phyloP scores from a whole-genome alignment of 2,888 invertebrate species.

The Drosophila gaucha region DNA sequence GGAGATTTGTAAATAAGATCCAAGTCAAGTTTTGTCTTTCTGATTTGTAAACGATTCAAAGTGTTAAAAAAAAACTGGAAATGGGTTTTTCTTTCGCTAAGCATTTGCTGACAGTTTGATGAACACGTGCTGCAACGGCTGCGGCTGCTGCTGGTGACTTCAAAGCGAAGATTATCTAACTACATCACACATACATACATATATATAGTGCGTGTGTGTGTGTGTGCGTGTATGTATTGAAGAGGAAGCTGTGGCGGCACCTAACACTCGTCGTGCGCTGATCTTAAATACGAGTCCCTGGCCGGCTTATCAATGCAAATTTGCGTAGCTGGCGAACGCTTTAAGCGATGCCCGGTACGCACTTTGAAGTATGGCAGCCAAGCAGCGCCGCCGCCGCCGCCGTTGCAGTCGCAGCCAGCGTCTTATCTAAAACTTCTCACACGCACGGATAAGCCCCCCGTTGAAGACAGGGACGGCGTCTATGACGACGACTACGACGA shows the following conservation, averaged over 20 bases:
- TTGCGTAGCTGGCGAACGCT: conserved; percentile 42
- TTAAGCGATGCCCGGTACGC: conserved; percentile 23
- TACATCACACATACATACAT: conserved; percentile 16
- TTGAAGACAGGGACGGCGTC: conserved; percentile 12
- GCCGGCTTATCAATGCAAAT: conserved; percentile 68
- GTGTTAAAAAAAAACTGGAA: not conserved
- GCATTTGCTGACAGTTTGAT: not conserved
- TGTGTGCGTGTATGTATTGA: conserved; percentile 14
- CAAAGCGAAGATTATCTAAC: conserved; percentile 54
- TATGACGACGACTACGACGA: conserved; percentile 26
- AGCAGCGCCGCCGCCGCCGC: conserved; percentile 14
- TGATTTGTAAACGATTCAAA: no score
- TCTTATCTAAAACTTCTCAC: conserved; percentile 79
- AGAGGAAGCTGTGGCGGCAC: conserved; percentile 48
- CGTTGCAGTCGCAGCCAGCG: not conserved
- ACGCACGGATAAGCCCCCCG: conserved; percentile 65
- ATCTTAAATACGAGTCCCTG: not conserved
- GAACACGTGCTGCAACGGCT: conserved; percentile 33
- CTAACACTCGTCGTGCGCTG: conserved; percentile 37
- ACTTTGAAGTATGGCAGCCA: conserved; percentile 64
- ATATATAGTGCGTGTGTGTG: conserved; percentile 3
- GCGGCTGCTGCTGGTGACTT: conserved; percentile 40
- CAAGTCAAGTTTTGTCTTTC: no score
- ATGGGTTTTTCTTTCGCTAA: not conserved
- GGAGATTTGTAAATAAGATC: no score